Conservation (phyloP, 2,888 invertebrate species). For the Tubulanus polymorphus region DNA sequence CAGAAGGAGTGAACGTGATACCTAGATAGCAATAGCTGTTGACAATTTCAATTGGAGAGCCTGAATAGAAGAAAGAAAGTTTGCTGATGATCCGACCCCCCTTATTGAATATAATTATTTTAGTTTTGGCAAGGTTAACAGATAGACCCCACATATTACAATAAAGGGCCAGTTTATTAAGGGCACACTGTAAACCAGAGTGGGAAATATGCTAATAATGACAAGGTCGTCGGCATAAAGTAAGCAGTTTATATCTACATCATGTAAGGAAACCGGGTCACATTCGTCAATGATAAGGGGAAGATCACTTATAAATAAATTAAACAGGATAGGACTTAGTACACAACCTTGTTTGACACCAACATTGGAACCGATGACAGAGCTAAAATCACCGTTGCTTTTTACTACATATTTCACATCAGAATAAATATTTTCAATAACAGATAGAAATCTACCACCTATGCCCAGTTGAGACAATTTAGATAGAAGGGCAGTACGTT, state of each 20-base stretch:
- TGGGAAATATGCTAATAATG: neutral
- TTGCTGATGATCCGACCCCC: neutral
- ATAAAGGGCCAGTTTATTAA: neutral
- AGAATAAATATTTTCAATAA: neutral
- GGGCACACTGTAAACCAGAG: neutral
- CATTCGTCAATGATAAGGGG: neutral
- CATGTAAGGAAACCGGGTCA: neutral
- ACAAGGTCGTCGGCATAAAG: neutral
- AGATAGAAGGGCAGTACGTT: neutral
- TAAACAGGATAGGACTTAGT: neutral
- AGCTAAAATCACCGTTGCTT: neutral
- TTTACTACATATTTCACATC: neutral
- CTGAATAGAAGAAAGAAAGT: neutral
- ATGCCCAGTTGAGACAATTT: neutral
- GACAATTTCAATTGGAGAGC: neutral
- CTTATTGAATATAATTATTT: neutral
- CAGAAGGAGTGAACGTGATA: neutral
- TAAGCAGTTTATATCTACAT: neutral
- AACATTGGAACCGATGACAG: neutral
- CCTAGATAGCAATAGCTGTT: neutral
- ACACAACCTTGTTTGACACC: conserved; percentile 1
- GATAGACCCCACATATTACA: neutral
- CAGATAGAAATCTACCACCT: neutral
- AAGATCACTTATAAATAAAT: neutral
- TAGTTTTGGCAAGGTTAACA: neutral